Evolutionary conservation across 2,113 vertebrate species (phyloP), one percentile per base, ranked within the genome.

Genomic region (Dunckerocampus dactyliophorus): DNA sequence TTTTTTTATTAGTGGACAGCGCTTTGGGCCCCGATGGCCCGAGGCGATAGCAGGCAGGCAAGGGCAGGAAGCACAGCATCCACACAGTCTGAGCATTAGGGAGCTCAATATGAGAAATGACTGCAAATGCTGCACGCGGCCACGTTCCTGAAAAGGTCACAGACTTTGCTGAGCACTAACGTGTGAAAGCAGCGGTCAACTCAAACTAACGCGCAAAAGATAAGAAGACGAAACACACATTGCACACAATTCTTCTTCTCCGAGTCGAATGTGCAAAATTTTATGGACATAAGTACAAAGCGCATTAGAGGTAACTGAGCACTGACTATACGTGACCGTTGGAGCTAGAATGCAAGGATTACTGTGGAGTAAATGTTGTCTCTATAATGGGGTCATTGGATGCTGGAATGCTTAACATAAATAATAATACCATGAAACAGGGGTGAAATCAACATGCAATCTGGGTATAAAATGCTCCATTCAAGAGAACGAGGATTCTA

Each of bases 31-130:
- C 74, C 77, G 55, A 54, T 57, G 59, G 80, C 89, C 84, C 39
- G 64, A 47, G 88, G 89, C 84, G 28, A 77, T 61, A 66, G 80
- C 79, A 56, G 74, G 69, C 73, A 81, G 76, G 78, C 76, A 81
- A 80, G 74, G 80, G 82, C 83, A 82, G 81, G 76, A 69, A 83
- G 76, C 72, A 64, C 72, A 79, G 74, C 75, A 39, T 82, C 74
- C 79, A 66, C 76, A 66, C 76, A 80, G 80, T 59, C 56, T 9
- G 79, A 77, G 83, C 86, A 81, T 87, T 82, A 88, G 83, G 74
- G 81, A 86, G 83, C 86, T 83, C 89, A 84, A 84, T 90, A 89
- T 88, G 88, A 89, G 85, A 90, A 84, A 83, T 87, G 88, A 90
- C 87, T 87, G 86, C 79, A 84, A 68, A 88, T 75, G 80, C 81